Evolutionary conservation across 1,140 invertebrate genomes (phyloP).

Genomic region (Trachymyrmex septentrionalis): DNA sequence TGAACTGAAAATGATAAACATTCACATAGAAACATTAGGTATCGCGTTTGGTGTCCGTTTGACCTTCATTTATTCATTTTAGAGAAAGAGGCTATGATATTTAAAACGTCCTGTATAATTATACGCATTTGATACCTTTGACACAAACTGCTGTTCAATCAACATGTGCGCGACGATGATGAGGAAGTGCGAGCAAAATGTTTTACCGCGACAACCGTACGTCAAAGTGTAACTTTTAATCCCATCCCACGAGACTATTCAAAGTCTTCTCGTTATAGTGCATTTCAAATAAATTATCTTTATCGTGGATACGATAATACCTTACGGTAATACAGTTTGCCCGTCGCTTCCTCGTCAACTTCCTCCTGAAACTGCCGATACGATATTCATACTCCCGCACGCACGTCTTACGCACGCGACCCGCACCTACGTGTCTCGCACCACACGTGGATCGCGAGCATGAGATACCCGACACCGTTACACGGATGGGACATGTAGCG

Average conservation of each 20-base stretch:
- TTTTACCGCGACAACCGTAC: constrained; percentile 31
- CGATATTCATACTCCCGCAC: background rate
- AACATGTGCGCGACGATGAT: background rate
- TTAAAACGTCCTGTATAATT: constrained; percentile 8
- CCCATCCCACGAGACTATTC: background rate
- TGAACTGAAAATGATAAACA: too few species aligned
- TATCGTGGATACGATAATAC: background rate
- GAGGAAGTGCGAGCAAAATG: constrained; percentile 21
- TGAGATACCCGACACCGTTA: background rate
- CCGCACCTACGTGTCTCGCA: background rate
- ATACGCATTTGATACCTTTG: constrained; percentile 10
- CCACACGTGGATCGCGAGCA: background rate
- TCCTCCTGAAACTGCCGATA: constrained; percentile 7
- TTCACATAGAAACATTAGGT: too few species aligned
- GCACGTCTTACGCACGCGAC: constrained; percentile 18
- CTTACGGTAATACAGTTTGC: constrained; percentile 39
- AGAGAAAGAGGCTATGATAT: background rate
- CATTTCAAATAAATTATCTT: constrained; percentile 29
- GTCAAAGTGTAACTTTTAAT: constrained; percentile 15
- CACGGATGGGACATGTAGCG: constrained; percentile 4
- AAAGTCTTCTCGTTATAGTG: background rate
- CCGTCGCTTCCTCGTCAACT: constrained; percentile 27
- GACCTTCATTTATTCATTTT: background rate
- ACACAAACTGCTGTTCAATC: constrained; percentile 31
- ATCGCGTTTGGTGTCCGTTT: too few species aligned